Conservation (phyloP, 2,888 invertebrate species). For the Rhamnusium bicolor region DNA sequence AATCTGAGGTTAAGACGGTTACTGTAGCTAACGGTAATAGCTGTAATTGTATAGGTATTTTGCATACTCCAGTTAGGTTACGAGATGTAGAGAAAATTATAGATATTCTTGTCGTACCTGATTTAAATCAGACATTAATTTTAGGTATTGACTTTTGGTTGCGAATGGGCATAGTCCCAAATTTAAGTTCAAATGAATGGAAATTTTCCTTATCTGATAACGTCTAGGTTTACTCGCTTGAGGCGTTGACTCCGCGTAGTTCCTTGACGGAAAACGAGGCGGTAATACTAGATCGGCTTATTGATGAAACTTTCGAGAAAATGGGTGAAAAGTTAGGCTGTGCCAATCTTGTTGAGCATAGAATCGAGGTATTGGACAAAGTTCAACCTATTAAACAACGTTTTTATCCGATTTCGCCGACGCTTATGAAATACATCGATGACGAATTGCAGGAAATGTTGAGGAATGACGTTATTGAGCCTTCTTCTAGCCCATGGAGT, state of each 20-base stretch:
- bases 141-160: constrained; percentile 43
- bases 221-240: background rate
- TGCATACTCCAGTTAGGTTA: constrained; percentile 33
- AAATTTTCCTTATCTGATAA: constrained; percentile 15
- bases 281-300: background rate
- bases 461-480: constrained; percentile 52
- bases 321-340: constrained; percentile 29
- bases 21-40: constrained; percentile 42
- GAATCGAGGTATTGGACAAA: constrained; percentile 6
- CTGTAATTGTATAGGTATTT: constrained; percentile 28
- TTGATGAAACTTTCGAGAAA: constrained; percentile 25
- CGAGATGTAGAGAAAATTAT: constrained; percentile 33
- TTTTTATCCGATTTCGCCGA: constrained; percentile 44
- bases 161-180: constrained; percentile 38
- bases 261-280: background rate
- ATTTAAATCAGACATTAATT: constrained; percentile 29
- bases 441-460: constrained; percentile 51
- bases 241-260: constrained; percentile 19
- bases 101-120: constrained; percentile 43
- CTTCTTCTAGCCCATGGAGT: constrained; percentile 60
- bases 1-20: background rate
- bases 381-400: constrained; percentile 28
- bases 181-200: constrained; percentile 39
- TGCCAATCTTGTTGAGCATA: constrained; percentile 19
- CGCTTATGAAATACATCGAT: constrained; percentile 39